A percentile compares a stretch with the other conserved stretches of the same genome.
Conservation (phyloP, 2,888 invertebrate genomes). For the Clostera curtula region DNA sequence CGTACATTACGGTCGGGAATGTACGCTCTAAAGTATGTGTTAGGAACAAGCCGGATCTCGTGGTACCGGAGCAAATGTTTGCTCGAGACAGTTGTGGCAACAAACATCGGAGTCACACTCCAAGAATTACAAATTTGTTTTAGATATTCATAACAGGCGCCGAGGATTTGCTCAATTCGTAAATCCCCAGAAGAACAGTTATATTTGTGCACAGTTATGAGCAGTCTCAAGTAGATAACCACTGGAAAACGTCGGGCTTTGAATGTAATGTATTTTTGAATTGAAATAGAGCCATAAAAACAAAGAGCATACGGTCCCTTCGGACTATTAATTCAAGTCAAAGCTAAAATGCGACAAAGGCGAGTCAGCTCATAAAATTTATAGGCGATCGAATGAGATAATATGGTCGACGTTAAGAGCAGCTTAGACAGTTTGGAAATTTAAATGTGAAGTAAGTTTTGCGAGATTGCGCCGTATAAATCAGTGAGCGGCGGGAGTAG, state of each 20-base stretch:
- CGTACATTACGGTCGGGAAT: conserved; percentile 52
- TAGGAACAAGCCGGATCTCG: conserved; percentile 24
- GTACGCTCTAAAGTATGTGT: conserved; percentile 25
- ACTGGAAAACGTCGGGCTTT: conserved; percentile 9
- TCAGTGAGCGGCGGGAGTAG: conserved; percentile 50
- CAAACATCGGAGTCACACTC: conserved; percentile 69
- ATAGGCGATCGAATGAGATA: conserved; percentile 75
- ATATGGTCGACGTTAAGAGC: conserved; percentile 73
- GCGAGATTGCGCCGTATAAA: conserved; percentile 73
- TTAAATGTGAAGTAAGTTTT: conserved; percentile 76
- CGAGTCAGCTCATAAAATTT: conserved; percentile 73
- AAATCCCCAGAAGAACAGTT: conserved; percentile 53
- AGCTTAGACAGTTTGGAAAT: conserved; percentile 75
- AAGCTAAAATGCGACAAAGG: conserved; percentile 63
- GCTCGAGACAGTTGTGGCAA: conserved; percentile 52
- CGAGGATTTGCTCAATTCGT: conserved; percentile 56
- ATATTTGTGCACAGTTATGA: conserved; percentile 38
- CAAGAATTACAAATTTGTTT: conserved; percentile 70
- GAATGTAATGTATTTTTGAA: conserved; percentile 21
- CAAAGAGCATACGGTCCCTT: conserved; percentile 45
- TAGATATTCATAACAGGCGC: conserved; percentile 72
- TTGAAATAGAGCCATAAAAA: conserved; percentile 35
- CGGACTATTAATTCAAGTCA: conserved; percentile 62
- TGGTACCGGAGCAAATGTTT: conserved; percentile 60
- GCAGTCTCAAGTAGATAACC: conserved; percentile 18